Evolutionary conservation across 2,888 invertebrate species (phyloP).

Genomic region (Odontomyia ornata): DNA sequence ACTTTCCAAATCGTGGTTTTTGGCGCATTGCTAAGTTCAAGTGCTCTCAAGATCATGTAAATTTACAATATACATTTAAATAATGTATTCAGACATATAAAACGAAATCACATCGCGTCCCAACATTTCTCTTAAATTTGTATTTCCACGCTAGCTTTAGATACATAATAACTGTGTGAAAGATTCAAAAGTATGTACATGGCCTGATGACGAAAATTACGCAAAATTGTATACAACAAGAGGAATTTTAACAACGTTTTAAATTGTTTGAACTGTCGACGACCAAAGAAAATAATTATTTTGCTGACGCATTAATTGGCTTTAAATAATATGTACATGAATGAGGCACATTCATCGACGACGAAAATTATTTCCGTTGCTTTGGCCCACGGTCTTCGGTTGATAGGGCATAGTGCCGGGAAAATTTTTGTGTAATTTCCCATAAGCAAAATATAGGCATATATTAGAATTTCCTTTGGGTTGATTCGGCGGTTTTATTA

Average conservation of each 20-base stretch:
- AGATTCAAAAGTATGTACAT: background rate
- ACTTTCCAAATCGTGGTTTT: too few relatives aligned
- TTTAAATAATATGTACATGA: background rate
- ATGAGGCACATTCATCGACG: background rate
- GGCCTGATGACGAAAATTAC: slow-evolving; percentile 13
- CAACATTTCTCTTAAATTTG: background rate
- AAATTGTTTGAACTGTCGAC: background rate
- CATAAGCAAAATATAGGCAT: background rate
- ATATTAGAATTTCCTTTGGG: too few relatives aligned
- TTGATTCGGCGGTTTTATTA: too few relatives aligned
- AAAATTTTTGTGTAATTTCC: background rate
- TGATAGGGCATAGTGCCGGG: background rate
- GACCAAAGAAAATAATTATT: slow-evolving; percentile 5
- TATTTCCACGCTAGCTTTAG: background rate
- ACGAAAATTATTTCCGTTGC: background rate
- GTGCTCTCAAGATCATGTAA: too few relatives aligned
- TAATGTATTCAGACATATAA: too few relatives aligned
- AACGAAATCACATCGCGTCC: too few relatives aligned
- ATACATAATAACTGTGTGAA: too few relatives aligned
- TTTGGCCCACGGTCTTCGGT: background rate
- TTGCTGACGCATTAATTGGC: slow-evolving; percentile 28
- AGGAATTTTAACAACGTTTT: slow-evolving; percentile 30
- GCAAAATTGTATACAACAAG: background rate
- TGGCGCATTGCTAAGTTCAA: too few relatives aligned
- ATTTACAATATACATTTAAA: too few relatives aligned